Conservation (phyloP, 2,113 vertebrate species). For the Felis catus region DNA sequence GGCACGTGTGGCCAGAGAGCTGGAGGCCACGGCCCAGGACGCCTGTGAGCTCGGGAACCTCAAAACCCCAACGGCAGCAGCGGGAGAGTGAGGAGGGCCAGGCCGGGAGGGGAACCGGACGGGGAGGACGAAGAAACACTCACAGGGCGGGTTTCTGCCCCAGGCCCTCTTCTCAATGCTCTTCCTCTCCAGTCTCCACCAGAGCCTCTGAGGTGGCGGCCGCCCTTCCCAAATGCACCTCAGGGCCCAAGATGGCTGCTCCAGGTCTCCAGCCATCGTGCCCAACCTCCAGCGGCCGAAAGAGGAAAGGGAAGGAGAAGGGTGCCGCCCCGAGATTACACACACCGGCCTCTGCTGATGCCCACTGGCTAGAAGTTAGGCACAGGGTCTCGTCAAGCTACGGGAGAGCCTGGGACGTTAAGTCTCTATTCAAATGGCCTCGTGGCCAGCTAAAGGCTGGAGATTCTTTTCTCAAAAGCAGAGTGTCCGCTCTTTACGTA, state of each 20-base stretch:
- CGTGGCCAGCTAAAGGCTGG: background rate
- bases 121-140: background rate
- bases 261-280: background rate
- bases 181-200: background rate
- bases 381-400: accelerated
- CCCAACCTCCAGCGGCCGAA: background rate
- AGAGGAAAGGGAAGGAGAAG: too few relatives aligned
- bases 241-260: too few relatives aligned
- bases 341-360: accelerated
- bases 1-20: background rate
- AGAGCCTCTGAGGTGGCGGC: background rate
- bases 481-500: background rate
- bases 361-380: background rate
- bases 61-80: background rate
- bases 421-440: background rate
- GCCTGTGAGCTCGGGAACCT: background rate
- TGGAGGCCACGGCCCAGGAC: too few relatives aligned
- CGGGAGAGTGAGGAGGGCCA: accelerated
- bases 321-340: background rate
- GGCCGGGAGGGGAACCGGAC: accelerated
- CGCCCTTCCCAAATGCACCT: background rate
- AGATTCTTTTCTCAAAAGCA: background rate
- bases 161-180: background rate
- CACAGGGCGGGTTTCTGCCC: background rate
- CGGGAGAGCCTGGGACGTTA: background rate